Conservation (phyloP, 92 coral and sea anemone species). For the Porites divaricata region DNA sequence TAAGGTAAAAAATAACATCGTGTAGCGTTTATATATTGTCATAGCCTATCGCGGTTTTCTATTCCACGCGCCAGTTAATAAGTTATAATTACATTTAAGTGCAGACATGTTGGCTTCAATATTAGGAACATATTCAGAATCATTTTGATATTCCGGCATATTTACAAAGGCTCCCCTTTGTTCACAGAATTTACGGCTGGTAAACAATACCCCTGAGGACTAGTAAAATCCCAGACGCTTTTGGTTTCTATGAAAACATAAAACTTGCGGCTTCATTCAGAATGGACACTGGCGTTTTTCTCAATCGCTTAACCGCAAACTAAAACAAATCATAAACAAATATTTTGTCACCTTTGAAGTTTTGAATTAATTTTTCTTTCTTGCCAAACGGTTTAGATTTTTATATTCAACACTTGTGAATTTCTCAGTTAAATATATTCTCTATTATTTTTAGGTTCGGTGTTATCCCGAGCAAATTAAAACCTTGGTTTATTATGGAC, state of each 20-base stretch:
- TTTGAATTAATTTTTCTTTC: background rate
- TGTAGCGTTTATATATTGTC: background rate
- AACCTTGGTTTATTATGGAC: constrained; percentile 22
- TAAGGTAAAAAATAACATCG: background rate
- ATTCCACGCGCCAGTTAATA: too few relatives aligned
- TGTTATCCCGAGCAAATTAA: constrained; percentile 25
- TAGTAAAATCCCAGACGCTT: constrained; percentile 33
- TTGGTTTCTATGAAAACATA: constrained; percentile 15
- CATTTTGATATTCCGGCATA: background rate
- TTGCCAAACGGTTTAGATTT: background rate
- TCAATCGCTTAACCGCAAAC: constrained; percentile 25
- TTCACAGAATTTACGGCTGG: constrained; percentile 13
- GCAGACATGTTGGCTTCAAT: background rate
- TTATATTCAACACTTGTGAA: background rate
- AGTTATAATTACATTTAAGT: too few relatives aligned
- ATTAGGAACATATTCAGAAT: background rate
- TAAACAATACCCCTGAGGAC: constrained; percentile 34
- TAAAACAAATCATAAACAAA: constrained; percentile 1
- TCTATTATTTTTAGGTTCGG: background rate
- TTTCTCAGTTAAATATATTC: background rate
- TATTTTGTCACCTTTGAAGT: constrained; percentile 12
- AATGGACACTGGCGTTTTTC: constrained; percentile 4
- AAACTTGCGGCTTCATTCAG: constrained; percentile 12
- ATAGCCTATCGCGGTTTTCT: too few relatives aligned
- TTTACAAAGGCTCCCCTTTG: background rate